Percentiles rank a stretch among this genome's conserved stretches.
Conservation (phyloP, 2,888 invertebrate genomes). For the Machimus rusticus region DNA sequence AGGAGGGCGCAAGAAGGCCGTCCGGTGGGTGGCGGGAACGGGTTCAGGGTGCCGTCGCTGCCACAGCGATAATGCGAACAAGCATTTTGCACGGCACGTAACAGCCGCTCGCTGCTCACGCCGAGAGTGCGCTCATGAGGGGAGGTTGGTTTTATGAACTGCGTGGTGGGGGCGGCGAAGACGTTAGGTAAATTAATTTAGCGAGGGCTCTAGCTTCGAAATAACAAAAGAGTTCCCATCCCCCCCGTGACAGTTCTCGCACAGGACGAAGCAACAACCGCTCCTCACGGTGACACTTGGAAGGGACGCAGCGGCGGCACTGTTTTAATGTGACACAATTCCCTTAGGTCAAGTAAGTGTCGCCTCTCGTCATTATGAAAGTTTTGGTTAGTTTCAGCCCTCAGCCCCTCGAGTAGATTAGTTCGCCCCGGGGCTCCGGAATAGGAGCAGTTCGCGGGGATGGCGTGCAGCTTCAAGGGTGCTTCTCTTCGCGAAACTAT, state of each 20-base stretch:
- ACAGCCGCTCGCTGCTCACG: neutral
- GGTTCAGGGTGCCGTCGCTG: neutral
- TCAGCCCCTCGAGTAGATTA: neutral
- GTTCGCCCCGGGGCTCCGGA: neutral
- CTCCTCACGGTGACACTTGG: neutral
- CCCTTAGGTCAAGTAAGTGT: slow-evolving; percentile 20
- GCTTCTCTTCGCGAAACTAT: neutral
- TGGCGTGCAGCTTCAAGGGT: neutral
- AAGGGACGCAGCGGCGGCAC: neutral
- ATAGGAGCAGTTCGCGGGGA: neutral
- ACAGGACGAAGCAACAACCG: neutral
- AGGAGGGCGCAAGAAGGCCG: neutral
- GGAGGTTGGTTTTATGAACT: neutral
- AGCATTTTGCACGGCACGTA: neutral
- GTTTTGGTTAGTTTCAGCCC: slow-evolving; percentile 22
- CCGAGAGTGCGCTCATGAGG: neutral
- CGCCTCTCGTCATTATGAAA: slow-evolving; percentile 9
- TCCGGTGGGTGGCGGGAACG: neutral
- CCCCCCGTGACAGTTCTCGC: neutral
- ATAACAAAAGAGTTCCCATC: slow-evolving; percentile 23
- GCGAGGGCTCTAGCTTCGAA: slow-evolving; percentile 33
- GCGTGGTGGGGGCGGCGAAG: neutral
- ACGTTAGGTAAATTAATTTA: slow-evolving; percentile 49
- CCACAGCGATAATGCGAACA: slow-evolving; percentile 1
- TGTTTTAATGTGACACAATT: slow-evolving; percentile 22